These are phyloP conservation scores for Poliocrania exsul DNA, from an alignment of 2,797 vertebrate species.

Conservation along the genomic window DNA sequence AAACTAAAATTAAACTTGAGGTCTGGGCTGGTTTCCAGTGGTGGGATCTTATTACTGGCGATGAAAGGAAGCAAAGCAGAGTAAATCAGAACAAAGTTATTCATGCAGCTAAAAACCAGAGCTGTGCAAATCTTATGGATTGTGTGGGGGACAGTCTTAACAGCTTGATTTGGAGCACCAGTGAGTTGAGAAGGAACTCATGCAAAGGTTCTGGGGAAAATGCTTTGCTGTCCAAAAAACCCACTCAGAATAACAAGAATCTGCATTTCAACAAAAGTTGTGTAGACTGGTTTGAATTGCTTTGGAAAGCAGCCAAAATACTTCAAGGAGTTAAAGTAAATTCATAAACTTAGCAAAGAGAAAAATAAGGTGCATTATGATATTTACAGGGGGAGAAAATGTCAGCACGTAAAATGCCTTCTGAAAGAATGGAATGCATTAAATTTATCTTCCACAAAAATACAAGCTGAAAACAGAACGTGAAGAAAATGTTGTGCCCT, in stretches of 20 bases:
- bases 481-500: accelerated
- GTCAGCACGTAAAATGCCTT: background rate
- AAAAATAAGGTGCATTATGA: background rate
- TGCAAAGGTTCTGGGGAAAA: background rate
- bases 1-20: conserved; percentile 37
- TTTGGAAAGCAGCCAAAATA: conserved; percentile 14
- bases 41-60: conserved; percentile 9
- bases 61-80: conserved; percentile 4
- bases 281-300: background rate
- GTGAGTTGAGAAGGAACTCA: background rate
- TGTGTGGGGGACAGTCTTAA: background rate
- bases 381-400: background rate
- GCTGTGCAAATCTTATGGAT: background rate
- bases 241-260: background rate
- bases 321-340: conserved; percentile 4
- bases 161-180: background rate
- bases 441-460: background rate
- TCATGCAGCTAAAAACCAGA: background rate
- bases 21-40: conserved; percentile 32
- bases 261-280: background rate
- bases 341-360: background rate
- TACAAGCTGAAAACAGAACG: background rate
- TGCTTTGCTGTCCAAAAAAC: background rate
- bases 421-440: background rate
- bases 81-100: background rate